Evolutionary conservation across 2,888 invertebrate species (phyloP), one percentile per base, ranked within the genome.

Genomic region (Eupithecia centaureata): DNA sequence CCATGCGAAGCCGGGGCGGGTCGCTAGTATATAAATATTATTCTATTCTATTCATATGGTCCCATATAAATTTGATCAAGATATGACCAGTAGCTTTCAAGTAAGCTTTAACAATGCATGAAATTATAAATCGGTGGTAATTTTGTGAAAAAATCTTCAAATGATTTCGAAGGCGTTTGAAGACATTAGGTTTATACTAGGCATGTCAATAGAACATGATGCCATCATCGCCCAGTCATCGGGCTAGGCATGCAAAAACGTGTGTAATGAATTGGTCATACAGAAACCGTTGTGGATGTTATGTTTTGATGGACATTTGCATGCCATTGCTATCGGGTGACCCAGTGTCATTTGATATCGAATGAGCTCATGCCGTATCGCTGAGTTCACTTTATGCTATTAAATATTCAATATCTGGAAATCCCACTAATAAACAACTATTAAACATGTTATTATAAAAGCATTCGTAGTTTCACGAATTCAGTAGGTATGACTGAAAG

Each of bases 341-440:
- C 77, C 77, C 69, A 77, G 73, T 81, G 83, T 83, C 82, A 83
- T 63, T 74, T 72, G 82, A 82, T 83, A 82, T 77, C 70, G 72
- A 73, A 75, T 81, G 70, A 75, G 68, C 70, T 71, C 71, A 75
- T 70, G 60, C 54, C n/a, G 57, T 70, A 62, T 67, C 61, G 61
- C 47, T 64, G 27, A 22, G 52, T 70, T 72, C 69, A 68, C 65
- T 30, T 63, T 65, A 58, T 62, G 59, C 56, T 58, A 42, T 63
- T 60, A 56, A 62, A 47, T 47, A 47, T 47, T n/a, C 18, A 47
- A 47, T 22, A 22, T 47, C 47, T 47, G 47, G 47, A 47, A 47
- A 47, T 47, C 4, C 22, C 22, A 10, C 22, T 47, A 22, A 22
- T 22, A 47, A n/a, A 42, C 2, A 42, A 47, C 47, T 47, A 22